Conservation (phyloP, 2,113 vertebrate species). For the Ageneiosus marmoratus region DNA sequence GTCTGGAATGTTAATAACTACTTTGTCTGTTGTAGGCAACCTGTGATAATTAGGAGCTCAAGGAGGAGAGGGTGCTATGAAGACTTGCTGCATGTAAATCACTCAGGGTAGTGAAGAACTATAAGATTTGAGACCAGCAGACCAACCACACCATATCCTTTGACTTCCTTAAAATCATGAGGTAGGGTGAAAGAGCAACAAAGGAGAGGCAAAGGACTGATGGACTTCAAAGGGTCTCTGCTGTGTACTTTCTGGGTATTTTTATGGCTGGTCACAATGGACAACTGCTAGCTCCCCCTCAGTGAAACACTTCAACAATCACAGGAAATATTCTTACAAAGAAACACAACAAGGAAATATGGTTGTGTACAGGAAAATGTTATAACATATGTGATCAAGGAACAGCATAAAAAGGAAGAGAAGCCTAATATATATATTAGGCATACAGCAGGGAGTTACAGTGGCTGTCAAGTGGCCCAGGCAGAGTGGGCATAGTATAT, state of each 20-base stretch:
- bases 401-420: neutral
- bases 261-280: constrained; percentile 39
- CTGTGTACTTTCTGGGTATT: constrained; percentile 6
- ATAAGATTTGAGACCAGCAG: constrained; percentile 48
- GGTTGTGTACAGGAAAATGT: constrained; percentile 13
- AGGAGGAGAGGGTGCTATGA: constrained; percentile 38
- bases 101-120: constrained; percentile 31
- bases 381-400: neutral
- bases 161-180: constrained; percentile 30
- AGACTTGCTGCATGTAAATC: constrained; percentile 37
- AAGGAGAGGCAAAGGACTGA: constrained; percentile 42
- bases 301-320: constrained; percentile 27
- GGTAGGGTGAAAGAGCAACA: neutral
- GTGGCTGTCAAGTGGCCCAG: neutral
- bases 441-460: neutral
- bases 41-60: constrained; percentile 47
- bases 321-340: constrained; percentile 44
- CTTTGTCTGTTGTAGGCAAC: constrained; percentile 54
- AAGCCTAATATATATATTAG: neutral
- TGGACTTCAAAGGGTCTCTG: constrained; percentile 52
- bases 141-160: constrained; percentile 22
- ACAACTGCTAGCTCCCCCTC: constrained; percentile 43
- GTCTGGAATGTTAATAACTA: constrained; percentile 52
- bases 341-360: constrained; percentile 2
- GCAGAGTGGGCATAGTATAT: neutral